Evolutionary conservation across 2,797 vertebrate genomes (phyloP).

Genomic region (Smutsia temminckii): DNA sequence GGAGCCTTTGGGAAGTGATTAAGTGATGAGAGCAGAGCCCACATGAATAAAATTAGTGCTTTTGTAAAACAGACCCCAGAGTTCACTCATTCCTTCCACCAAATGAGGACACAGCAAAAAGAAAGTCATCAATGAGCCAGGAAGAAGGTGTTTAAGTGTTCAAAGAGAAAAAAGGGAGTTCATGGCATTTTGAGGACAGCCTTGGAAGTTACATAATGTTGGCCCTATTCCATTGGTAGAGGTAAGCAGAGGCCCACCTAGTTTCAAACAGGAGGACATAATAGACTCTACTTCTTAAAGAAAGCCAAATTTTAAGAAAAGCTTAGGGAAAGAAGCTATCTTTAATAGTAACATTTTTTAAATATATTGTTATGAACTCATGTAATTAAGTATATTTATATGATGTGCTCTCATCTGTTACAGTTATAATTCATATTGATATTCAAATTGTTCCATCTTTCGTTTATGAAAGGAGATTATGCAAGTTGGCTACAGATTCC

Average conservation of each 20-base stretch:
- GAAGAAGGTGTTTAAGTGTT: background rate
- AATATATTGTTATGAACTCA: background rate
- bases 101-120: background rate
- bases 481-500: background rate
- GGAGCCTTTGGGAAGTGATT: background rate
- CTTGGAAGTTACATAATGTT: background rate
- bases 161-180: background rate
- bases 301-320: background rate
- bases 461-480: background rate
- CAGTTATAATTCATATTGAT: background rate
- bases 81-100: background rate
- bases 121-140: background rate
- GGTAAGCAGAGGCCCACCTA: background rate
- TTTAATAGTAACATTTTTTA: background rate
- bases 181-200: background rate
- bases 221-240: background rate
- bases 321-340: background rate
- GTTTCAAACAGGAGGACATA: background rate
- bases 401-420: background rate
- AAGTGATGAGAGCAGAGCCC: background rate
- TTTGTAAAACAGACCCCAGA: background rate
- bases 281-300: background rate
- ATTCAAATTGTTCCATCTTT: background rate
- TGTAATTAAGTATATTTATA: background rate
- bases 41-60: background rate